These are phyloP conservation scores for Scarus forsteni DNA, from an alignment of 2,797 vertebrate species.

Conservation along the genomic window DNA sequence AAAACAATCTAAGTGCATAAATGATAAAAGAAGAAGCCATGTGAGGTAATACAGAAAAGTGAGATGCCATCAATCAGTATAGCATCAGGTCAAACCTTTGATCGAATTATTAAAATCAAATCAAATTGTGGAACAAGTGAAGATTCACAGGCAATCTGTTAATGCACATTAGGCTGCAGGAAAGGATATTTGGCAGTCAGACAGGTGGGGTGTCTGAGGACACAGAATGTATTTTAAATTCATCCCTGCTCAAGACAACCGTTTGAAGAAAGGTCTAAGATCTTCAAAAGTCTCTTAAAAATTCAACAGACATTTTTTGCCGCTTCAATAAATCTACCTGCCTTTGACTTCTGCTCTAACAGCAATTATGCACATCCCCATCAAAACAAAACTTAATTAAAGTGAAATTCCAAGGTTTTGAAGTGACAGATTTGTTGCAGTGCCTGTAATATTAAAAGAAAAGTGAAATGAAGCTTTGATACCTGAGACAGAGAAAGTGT, in stretches of 20 bases:
- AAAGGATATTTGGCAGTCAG: slow-evolving; percentile 14
- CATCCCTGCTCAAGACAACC: slow-evolving; percentile 40
- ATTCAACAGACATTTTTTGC: slow-evolving; percentile 51
- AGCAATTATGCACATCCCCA: slow-evolving; percentile 44
- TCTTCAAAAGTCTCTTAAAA: slow-evolving; percentile 61
- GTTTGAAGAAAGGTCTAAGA: slow-evolving; percentile 53
- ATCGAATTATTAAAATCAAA: no score
- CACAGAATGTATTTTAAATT: slow-evolving; percentile 47
- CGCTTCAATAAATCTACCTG: slow-evolving; percentile 25
- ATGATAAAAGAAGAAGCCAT: no score
- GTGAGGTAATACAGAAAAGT: no score
- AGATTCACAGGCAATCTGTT: not conserved
- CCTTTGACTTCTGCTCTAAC: slow-evolving; percentile 32
- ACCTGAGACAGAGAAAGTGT: slow-evolving; percentile 80
- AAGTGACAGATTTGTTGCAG: not conserved
- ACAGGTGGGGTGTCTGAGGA: slow-evolving; percentile 3
- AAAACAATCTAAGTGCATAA: no score
- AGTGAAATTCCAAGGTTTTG: slow-evolving; percentile 9
- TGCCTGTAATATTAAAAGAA: slow-evolving; percentile 3
- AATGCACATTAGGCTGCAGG: slow-evolving; percentile 10
- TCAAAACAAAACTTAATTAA: slow-evolving; percentile 25
- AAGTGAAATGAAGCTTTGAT: slow-evolving; percentile 15
- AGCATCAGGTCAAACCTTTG: no score
- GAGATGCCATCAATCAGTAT: no score
- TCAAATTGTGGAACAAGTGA: no score